Base-by-base conservation (phyloP, 2,888 invertebrate genomes). In the Apodemia mormo region DNA sequence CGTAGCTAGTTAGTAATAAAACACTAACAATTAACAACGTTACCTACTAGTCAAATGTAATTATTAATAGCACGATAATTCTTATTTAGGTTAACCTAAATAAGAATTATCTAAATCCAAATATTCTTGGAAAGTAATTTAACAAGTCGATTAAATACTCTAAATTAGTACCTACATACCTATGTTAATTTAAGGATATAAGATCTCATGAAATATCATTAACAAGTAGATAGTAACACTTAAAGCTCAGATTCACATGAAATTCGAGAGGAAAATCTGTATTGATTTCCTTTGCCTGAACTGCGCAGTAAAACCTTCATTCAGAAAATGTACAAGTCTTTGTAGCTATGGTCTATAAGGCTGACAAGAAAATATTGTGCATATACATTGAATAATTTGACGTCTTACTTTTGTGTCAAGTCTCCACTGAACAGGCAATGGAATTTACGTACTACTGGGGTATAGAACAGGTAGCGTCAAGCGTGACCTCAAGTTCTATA, bases 281-380 rank as follows among this genome's bases (percentile, higher is more conserved):
- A 75, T 74, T 74, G 74, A 75, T 75, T 65, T 66, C 52, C 30
- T 45, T 43, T 45, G 56, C 8, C 70, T 30, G 72, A 68, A 65
- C 69, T 75, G 75, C 74, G 75, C 74, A 74, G 72, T 70, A 64
- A 68, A 70, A 66, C 65, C 68, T 73, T 70, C 67, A 71, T 72
- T 75, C 68, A 70, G 58, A 65, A 61, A 68, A 52, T 65, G 52
- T 49, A 68, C 68, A 37, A 37, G 10, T 45, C 45, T 30, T 30
- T 14, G 33, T 54, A 6, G 33, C 65, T 29, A 12, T 2, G 56
- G 29, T 65, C 22, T 29, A n/a, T 30, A 45, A 43, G 2, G 40
- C 30, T 33, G 64, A 6, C 10, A 14, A 29, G 14, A 65, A 29
- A 52, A 40, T 22, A 12, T 29, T 40, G 54, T 6, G 8, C 12